Conservation (phyloP, 2,888 invertebrate species). For the Lordiphosa fenestrarum region DNA sequence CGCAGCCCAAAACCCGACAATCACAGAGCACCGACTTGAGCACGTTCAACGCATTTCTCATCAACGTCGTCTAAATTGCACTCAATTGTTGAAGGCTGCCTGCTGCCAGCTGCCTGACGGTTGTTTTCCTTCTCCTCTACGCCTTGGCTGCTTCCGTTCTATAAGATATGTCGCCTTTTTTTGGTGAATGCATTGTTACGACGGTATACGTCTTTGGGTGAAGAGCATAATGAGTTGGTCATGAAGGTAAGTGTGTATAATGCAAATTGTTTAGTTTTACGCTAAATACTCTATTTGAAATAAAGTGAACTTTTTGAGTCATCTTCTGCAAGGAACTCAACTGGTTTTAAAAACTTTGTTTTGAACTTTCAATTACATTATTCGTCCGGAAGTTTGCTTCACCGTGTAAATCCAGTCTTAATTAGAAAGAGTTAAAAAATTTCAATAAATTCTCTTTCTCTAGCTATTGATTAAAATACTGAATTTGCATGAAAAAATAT, state of each 20-base stretch:
- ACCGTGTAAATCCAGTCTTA: no score
- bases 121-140: constrained; percentile 22
- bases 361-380: no score
- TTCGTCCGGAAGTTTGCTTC: no score
- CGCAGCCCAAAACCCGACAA: constrained; percentile 24
- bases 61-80: constrained; percentile 73
- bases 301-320: no score
- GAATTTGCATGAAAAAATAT: no score
- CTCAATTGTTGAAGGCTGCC: constrained; percentile 75
- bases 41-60: constrained; percentile 75
- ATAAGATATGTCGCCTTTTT: constrained; percentile 42
- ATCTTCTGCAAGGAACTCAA: no score
- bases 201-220: constrained; percentile 1
- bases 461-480: no score
- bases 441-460: no score
- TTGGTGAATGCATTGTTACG: constrained; percentile 52
- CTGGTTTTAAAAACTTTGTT: no score
- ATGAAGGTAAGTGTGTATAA: not conserved
- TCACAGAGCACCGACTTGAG: constrained; percentile 68
- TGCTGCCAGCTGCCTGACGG: constrained; percentile 23
- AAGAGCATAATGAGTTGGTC: not conserved
- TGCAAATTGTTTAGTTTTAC: no score
- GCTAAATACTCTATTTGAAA: no score
- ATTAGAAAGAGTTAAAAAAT: no score
- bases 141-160: constrained; percentile 24